Base-by-base conservation (phyloP, 2,113 vertebrate genomes). In the Scophthalmus maximus region DNA sequence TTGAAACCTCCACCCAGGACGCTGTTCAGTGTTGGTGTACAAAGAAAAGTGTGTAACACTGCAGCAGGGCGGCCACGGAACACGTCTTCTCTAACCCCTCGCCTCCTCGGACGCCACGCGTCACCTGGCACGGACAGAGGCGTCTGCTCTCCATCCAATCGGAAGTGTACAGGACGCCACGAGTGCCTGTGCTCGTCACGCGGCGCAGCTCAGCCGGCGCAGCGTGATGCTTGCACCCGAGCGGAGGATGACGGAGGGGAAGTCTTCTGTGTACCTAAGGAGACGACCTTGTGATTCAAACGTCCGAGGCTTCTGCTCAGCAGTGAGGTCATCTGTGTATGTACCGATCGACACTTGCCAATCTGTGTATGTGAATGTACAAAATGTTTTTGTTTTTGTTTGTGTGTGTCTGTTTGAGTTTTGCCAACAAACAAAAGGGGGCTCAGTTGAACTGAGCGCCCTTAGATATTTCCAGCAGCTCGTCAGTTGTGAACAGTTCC, bases 331-430 rank as follows among this genome's bases (percentile, higher is more conserved):
- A 73, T 88, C 75, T 79, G 81, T 87, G 73, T 89, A 42, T 77
- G 86, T 89, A 72, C 77, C 73, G 51, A 73, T 89, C 82, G 49
- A 81, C 84, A 77, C 75, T 85, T 89, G 84, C 89, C 85, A 85
- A 81, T 89, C 79, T 72, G 70, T 90, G 82, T 92, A 76, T 89
- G 91, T 94, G 92, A 93, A 93, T 92, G 90, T 93, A 92, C 85
- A 91, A 87, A 86, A 70, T 83, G 70, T 82, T 87, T 85, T 78
- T 61, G 83, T 85, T 85, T 82, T 79, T 78, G 29, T 82, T 79
- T 81, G 75, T 76, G 51, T 87, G 8, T 61, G 69, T 85, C 65
- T 84, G 9, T 82, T 78, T 90, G 68, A 66, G 76, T 89, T 86
- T 63, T 75, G 67, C 80, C 15, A 15, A n/a, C n/a, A 68, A 73